Evolutionary conservation across 2,888 invertebrate genomes (phyloP).

Genomic region (Mechanitis messenoides): DNA sequence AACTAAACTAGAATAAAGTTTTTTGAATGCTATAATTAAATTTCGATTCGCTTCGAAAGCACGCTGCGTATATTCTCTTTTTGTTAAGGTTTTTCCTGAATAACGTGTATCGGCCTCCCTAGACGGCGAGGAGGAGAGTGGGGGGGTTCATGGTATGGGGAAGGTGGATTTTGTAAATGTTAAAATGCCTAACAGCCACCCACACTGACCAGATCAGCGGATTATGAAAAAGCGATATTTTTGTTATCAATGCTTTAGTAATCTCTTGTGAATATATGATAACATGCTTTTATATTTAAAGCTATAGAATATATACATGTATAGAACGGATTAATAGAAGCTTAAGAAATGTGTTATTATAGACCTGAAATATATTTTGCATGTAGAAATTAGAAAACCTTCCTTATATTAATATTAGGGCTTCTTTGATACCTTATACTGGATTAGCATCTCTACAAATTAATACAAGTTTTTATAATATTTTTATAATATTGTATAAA

Average conservation of each 20-base stretch:
- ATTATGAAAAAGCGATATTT: conserved; percentile 48
- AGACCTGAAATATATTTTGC: too few species aligned
- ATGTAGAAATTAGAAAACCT: too few species aligned
- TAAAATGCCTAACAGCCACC: conserved; percentile 31
- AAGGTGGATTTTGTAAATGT: conserved; percentile 45
- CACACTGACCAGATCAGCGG: conserved; percentile 60
- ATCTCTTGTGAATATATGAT: neutral
- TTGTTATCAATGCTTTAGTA: conserved; percentile 1
- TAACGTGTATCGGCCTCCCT: conserved; percentile 49
- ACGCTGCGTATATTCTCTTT: conserved; percentile 53
- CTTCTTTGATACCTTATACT: too few species aligned
- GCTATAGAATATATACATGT: neutral
- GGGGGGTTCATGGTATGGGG: neutral
- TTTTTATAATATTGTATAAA: too few species aligned
- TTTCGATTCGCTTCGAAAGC: conserved; percentile 63
- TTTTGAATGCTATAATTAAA: conserved; percentile 62
- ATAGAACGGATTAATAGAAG: neutral
- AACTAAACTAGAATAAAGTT: conserved; percentile 38
- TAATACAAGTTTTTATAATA: too few species aligned
- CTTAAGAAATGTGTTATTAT: neutral
- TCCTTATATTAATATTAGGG: too few species aligned
- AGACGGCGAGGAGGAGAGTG: conserved; percentile 28
- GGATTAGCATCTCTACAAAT: too few species aligned
- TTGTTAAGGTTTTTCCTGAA: conserved; percentile 52
- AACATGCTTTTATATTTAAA: neutral